Base-by-base conservation (phyloP, 2,113 vertebrate species). In the Leptobrachium ailaonicum region DNA sequence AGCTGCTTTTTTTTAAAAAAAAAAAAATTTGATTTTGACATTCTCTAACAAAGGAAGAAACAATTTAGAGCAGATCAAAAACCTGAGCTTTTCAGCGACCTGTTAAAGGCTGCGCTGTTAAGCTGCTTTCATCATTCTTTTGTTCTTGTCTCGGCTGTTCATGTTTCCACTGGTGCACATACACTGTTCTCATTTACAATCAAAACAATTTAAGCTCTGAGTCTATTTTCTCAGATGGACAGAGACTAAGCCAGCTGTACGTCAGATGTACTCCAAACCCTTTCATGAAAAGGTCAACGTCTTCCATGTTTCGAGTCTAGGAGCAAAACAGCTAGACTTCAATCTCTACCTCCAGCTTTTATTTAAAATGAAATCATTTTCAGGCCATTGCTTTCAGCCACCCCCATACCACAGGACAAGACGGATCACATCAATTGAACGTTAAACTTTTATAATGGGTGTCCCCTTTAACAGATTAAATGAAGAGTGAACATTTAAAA, bases 151-250 rank as follows among this genome's bases (percentile, higher is more conserved):
- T 70, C 12, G n/a, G 13, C 58, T 72, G 70, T 50, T 41, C 77
- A 40, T 14, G n/a, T 40, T 14, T 56, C 66, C 43, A 54, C 63
- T 72, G 69, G 67, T 50, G 64, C 64, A 50, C 53, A 13, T 44
- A 45, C 42, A 75, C 64, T 69, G 42, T 81, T 75, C 72, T 81
- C 79, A 81, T 75, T 75, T 81, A 81, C 64, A 75, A 81, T 81
- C 79, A 81, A 81, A 81, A 81, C 79, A 75, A 81, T 81, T 81
- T 81, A 75, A 75, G 72, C 71, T 81, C 72, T 14, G 50, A 81
- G 79, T 75, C 72, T 62, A 66, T 74, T 73, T 81, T 42, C 71
- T 74, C 66, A 81, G 73, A 81, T 81, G 72, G 79, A 81, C 53
- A 53, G 79, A 47, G 72, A 60, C 72, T 69, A 50, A 81, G 79